Evolutionary conservation across 2,113 vertebrate species (phyloP).

Genomic region (Sialia sialis): DNA sequence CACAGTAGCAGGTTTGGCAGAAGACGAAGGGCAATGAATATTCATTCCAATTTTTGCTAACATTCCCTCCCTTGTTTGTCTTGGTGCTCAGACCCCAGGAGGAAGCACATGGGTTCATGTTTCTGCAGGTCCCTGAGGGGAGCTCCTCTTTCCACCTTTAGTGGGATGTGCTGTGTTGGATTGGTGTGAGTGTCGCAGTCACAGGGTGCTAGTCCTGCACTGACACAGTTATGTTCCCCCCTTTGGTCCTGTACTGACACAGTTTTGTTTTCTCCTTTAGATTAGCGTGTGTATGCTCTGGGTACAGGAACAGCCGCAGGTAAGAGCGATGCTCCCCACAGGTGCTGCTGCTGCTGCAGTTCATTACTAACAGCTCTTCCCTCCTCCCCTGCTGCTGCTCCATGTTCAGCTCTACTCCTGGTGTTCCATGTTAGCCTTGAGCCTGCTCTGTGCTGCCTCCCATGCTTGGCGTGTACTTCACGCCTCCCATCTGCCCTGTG

Average conservation of each 20-base stretch:
- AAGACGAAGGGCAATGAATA: neutral
- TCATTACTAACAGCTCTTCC: neutral
- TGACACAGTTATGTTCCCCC: slow-evolving; percentile 69
- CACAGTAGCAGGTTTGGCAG: neutral
- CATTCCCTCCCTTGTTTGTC: neutral
- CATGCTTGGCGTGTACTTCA: rapidly evolving
- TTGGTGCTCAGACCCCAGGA: neutral
- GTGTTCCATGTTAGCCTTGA: rapidly evolving
- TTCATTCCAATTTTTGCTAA: rapidly evolving
- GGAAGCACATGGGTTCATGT: rapidly evolving
- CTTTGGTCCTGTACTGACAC: slow-evolving; percentile 62
- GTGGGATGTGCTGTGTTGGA: rapidly evolving
- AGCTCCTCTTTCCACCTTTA: rapidly evolving
- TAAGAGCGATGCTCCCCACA: slow-evolving; percentile 75
- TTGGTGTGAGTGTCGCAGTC: rapidly evolving
- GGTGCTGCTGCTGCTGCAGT: neutral
- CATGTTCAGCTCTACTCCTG: neutral
- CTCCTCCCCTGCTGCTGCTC: neutral
- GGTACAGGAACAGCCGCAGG: slow-evolving; percentile 84
- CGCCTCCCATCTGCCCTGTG: neutral
- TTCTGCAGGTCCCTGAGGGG: neutral
- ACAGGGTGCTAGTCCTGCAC: neutral
- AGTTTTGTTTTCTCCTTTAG: slow-evolving; percentile 82
- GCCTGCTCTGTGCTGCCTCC: too few species aligned
- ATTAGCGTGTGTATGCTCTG: slow-evolving; percentile 86